A percentile compares a stretch with the other conserved stretches of the same genome.
Conservation (phyloP, 2,113 vertebrate species). For the Bostrychus sinensis region DNA sequence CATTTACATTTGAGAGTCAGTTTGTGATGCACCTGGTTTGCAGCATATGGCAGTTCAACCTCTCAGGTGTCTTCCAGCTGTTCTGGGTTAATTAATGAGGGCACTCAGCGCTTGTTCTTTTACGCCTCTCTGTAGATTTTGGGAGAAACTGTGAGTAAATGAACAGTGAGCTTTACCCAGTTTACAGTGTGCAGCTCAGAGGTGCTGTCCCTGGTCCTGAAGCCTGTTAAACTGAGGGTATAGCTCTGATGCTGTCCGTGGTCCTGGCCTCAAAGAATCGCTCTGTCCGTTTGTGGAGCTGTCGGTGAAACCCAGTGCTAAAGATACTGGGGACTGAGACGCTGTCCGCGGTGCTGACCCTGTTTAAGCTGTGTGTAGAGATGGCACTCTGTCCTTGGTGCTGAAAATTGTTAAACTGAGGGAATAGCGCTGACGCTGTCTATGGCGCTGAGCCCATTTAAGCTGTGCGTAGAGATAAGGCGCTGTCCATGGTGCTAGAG, state of each 20-base stretch:
- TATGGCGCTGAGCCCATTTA: not conserved
- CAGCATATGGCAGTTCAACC: not conserved
- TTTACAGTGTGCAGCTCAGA: slow-evolving; percentile 23
- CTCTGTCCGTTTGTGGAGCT: no score
- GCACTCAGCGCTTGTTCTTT: not conserved
- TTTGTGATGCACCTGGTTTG: not conserved
- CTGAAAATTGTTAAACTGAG: not conserved
- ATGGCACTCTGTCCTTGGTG: not conserved
- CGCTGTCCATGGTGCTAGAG: not conserved
- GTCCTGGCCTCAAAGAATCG: no score
- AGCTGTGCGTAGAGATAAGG: no score
- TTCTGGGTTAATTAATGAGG: not conserved
- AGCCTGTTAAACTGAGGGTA: no score
- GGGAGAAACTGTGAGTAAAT: slow-evolving; percentile 38
- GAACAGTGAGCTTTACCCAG: slow-evolving; percentile 28
- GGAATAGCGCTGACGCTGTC: not conserved
- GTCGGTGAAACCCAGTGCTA: no score
- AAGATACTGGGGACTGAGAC: no score
- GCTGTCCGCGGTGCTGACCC: no score
- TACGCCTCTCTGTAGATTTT: not conserved
- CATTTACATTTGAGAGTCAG: not conserved
- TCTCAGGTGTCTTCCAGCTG: not conserved
- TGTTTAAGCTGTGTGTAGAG: not conserved
- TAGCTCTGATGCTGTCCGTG: no score
- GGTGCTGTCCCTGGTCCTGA: no score